Evolutionary conservation across 2,797 vertebrate genomes (phyloP).

Genomic region (Crotalus adamanteus): DNA sequence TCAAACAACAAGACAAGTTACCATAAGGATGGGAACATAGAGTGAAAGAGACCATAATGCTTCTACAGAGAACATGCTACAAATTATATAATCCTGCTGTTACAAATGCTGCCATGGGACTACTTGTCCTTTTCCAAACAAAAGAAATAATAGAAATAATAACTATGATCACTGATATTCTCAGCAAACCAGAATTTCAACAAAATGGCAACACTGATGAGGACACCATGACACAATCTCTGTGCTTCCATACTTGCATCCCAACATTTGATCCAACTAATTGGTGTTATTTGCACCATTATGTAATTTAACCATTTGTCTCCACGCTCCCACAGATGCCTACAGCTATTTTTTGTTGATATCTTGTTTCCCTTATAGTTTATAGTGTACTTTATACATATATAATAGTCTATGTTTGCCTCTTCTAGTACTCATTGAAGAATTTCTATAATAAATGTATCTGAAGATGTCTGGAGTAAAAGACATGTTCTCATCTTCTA

Average conservation of each 20-base stretch:
- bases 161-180: background rate
- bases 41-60: background rate
- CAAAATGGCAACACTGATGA: background rate
- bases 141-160: background rate
- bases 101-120: background rate
- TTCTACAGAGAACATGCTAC: conserved; percentile 22
- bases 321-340: background rate
- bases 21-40: conserved; percentile 11
- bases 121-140: conserved; percentile 14
- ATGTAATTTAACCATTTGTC: background rate
- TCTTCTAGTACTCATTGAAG: background rate
- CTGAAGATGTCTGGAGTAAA: background rate
- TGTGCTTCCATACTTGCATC: background rate
- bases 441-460: background rate
- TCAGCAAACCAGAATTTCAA: background rate
- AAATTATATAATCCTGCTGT: conserved; percentile 36
- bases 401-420: background rate
- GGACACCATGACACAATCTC: background rate
- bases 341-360: conserved; percentile 25
- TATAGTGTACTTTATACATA: conserved; percentile 10
- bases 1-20: background rate
- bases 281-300: background rate
- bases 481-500: background rate
- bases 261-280: background rate
- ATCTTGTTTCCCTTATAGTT: conserved; percentile 23